Base-by-base conservation (phyloP, 1,140 invertebrate genomes). In the Ostrea edulis region DNA sequence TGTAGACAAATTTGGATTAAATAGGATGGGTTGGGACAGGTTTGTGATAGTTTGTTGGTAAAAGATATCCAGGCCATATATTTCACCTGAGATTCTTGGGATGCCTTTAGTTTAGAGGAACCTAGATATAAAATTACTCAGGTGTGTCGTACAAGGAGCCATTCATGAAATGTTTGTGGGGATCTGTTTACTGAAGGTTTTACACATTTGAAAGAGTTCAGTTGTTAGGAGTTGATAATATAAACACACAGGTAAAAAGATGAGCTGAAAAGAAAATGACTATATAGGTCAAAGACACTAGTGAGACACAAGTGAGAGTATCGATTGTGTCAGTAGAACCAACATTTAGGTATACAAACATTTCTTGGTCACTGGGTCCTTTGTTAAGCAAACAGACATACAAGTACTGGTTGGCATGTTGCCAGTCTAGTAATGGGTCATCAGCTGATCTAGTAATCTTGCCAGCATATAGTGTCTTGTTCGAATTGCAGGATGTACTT, bases 161-260 rank as follows among this genome's bases (percentile, higher is more conserved):
- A 77, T 77, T 77, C 68, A 77, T 77, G 68, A 77, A 77, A 29
- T 77, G 68, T 77, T 22, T 77, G 68, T 77, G 29, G 29, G 25
- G 68, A 77, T 77, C 29, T 77, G 68, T 77, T 77, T 77, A 77
- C 68, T 77, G 68, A 77, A 77, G 68, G 68, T 22, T 77, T 77
- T 77, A 77, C 68, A 22, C 11, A 25, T 29, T 35, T 35, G 68
- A 77, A 77, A 77, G 68, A 29, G 25, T 77, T 35, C 17, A 4
- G 25, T 35, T 17, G 22, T 77, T 77, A 25, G 68, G 68, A 77
- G 68, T 77, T 77, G 68, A 35, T 77, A 77, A 25, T 35, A 35
- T 17, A 77, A 25, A 77, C 29, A 29, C 22, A 77, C 68, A 77
- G 22, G 29, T 25, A 14, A 77, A 77, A 35, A 25, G 68, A 77